Evolutionary conservation across 2,888 invertebrate species (phyloP), one percentile per base, ranked within the genome.

Genomic region (Micoletzkya japonica): DNA sequence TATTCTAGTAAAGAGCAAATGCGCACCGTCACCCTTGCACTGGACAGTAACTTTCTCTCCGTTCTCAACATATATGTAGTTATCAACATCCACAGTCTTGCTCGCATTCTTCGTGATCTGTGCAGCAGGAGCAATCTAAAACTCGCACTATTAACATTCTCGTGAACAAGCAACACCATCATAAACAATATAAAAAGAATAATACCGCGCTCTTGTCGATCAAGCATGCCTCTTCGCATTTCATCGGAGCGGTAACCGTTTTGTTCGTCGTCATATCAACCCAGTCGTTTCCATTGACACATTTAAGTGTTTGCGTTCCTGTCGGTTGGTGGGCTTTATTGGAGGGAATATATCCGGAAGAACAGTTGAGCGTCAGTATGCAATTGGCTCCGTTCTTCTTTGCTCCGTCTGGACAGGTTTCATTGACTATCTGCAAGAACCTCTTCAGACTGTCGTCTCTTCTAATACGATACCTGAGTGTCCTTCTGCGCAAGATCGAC

Each of bases 1-100:
- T 28, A 10, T 39, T 10, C 17, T 34, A 2, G n/a, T 17, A 39
- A 7, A 7, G 39, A 39, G n/a, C 17, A 39, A 30, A 6, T 26
- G 14, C 66, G 54, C 3, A 66, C 66, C 66, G 37, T 66, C 66
- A 26, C 66, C 66, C 24, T 66, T 56, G 39, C 66, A 66, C 10
- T 24, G 26, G 26, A 66, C 30, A 7, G 24, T 32, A 14, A 66
- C 66, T 1, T 37, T 28, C 30, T 34, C 28, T 39, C 39, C 66
- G 2, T 26, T 26, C 24, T 66, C 66, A 1, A 56, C 56, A 26
- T 66, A 66, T 14, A 56, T 26, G 28, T 56, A 36, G 28, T 56
- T 56, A 37, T 66, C 66, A 7, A 66, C 66, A 52, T 26, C 56
- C 2, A 56, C 30, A 10, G 66, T 56, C 28, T 56, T 66, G 28